Evolutionary conservation across 2,113 vertebrate genomes (phyloP), one percentile per base, ranked within the genome.

Genomic region (Antennarius striatus): DNA sequence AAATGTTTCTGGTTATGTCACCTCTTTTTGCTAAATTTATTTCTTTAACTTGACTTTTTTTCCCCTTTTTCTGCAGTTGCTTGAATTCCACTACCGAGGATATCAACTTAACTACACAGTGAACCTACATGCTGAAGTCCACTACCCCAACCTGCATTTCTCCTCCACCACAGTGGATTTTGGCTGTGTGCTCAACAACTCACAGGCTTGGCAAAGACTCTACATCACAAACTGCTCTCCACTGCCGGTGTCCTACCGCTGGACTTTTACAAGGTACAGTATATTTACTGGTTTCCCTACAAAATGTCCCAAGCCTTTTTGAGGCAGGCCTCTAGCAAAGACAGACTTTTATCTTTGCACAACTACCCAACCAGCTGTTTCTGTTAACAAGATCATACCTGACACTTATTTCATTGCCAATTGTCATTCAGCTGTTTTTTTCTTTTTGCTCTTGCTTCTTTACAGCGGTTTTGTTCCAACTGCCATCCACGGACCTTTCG

Each of bases 131-230:
- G 88, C 93, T 4, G 95, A 95, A 71, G 90, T 93, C 11, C 86
- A 91, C 68, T 97, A 94, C 59, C 95, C 96, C 0, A 95, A 94
- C 84, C 92, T 98, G 22, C 48, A 28, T 30, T 90, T 98, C 30
- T 91, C 93, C 71, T 81, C 88, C 59, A 90, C 2, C 10, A 15
- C 57, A 0, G 43, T 98, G 69, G 89, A 98, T 46, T 98, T 98
- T 14, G 95, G 95, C 75, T 96, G 94, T 46, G 88, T 97, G 40
- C 66, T 93, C 22, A 95, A 93, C 2, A 82, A 91, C 64, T 94
- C 94, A 0, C 90, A 95, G 75, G 61, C 57, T 29, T 77, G 84
- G 1, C 86, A 50, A 62, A 75, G 82, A 0, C 0, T 98, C 14
- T 56, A 67, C 0, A 88, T 97, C 67, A 94, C 89, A 63, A 98